phyloP scores from a whole-genome alignment of 2,113 vertebrate genomes.

The Urocynchramus pylzowi region DNA sequence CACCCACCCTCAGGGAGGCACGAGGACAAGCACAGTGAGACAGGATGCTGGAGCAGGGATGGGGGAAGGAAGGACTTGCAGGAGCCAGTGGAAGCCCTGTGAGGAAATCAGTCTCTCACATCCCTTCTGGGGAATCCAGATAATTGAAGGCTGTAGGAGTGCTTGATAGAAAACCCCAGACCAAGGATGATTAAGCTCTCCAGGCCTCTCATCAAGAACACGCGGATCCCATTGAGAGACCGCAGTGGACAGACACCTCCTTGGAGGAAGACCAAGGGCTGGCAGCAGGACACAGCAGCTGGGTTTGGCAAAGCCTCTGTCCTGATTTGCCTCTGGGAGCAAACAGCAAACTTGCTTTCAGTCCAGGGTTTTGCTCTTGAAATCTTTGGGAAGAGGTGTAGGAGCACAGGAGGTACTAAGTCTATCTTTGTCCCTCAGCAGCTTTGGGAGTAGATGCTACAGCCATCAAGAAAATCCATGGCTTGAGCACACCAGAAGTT shows the following conservation, averaged over 20 bases:
- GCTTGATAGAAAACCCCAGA: not conserved
- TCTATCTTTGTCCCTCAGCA: not conserved
- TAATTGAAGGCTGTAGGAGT: constrained; percentile 2
- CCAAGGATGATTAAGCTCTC: not conserved
- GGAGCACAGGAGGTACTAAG: not conserved
- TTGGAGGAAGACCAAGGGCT: not conserved
- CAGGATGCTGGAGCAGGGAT: not conserved
- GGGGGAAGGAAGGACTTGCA: not conserved
- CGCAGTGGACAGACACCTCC: not conserved
- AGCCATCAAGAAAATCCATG: not conserved
- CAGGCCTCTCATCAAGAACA: not conserved
- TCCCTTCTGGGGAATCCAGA: not conserved
- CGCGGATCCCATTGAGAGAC: not conserved
- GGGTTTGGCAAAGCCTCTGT: not conserved
- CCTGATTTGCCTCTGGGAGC: not conserved
- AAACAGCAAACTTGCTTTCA: not conserved
- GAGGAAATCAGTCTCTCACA: not conserved
- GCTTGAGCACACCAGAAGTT: not conserved
- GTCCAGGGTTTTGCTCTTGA: not conserved
- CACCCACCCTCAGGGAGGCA: not conserved
- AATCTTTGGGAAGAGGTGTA: not conserved
- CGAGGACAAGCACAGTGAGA: not conserved
- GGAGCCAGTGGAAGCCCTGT: not conserved
- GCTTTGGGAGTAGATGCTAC: not conserved
- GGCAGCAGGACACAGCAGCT: not conserved